These are phyloP conservation scores for Xestia c-nigrum DNA, from an alignment of 2,888 invertebrate species.

Conservation along the genomic window DNA sequence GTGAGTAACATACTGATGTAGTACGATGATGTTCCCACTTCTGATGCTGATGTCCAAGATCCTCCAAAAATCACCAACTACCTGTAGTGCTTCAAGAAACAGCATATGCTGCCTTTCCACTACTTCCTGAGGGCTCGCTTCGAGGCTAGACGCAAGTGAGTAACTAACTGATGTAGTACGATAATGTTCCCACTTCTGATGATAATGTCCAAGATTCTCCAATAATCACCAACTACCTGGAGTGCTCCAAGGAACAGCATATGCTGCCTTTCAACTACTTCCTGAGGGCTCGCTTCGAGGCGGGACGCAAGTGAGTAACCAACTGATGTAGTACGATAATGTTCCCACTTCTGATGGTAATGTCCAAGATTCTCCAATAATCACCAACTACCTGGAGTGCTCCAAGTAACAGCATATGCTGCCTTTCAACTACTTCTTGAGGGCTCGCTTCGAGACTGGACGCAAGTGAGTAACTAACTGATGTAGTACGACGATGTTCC, in stretches of 20 bases:
- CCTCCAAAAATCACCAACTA: constrained; percentile 99
- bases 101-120: constrained; percentile 99
- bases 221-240: constrained; percentile 99
- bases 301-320: constrained; percentile 93
- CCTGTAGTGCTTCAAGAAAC: constrained; percentile 99
- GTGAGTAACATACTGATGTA: constrained; percentile 77
- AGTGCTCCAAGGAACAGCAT: constrained; percentile 99
- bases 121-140: constrained; percentile 98
- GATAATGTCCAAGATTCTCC: constrained; percentile 99
- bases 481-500: background rate
- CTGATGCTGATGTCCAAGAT: constrained; percentile 99
- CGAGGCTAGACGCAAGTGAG: constrained; percentile 95
- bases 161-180: constrained; percentile 5
- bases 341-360: constrained; percentile 93
- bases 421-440: constrained; percentile 98
- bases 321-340: no score
- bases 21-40: background rate
- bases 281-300: constrained; percentile 97
- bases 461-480: constrained; percentile 90
- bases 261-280: constrained; percentile 99
- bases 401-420: constrained; percentile 99
- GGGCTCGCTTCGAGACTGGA: constrained; percentile 97
- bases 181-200: constrained; percentile 90
- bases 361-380: constrained; percentile 99
- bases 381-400: constrained; percentile 99